Base-by-base conservation (phyloP, 2,797 vertebrate species). In the Odontamblyopus lacepedii region DNA sequence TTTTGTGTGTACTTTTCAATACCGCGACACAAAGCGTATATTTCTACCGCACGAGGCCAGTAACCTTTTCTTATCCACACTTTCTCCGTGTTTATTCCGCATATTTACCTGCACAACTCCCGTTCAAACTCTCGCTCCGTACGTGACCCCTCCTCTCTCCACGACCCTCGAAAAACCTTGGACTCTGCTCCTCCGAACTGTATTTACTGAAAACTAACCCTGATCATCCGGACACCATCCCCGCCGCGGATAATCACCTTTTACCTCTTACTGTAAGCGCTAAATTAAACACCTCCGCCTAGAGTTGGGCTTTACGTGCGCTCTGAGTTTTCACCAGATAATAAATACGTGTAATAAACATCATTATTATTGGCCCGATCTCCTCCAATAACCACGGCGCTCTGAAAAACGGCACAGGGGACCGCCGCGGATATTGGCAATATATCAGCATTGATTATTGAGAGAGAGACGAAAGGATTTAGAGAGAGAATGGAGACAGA, bases 361-460 rank as follows among this genome's bases (percentile, higher is more conserved):
- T 94, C 90, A 94, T 94, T 93, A 94, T 93, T 94, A 94, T 94
- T 92, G 91, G 92, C 84, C 87, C 88, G 92, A 93, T 93, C 92
- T 93, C 76, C 86, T 86, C 88, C 92, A 93, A 93, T 94, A 94
- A 94, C 84, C 44, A 77, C 85, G 79, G 80, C 88, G 80, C 83
- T 50, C 91, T 93, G 93, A 94, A 91, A 92, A 89, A 94, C 93
- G 92, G 88, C 93, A 91, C 89, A 6, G 73, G 92, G 89, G 93
- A 94, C 91, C 69, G 56, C 57, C 3, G 80, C 89, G 90, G 94
- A 94, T 95, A 95, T 95, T 95, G 94, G 92, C 93, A 94, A 94
- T 94, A 95, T 92, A 94, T 95, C 94, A 95, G 92, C 94, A 95
- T 95, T 94, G 94, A 95, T 94, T 94, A 95, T 94, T 93, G 92